phyloP scores from a whole-genome alignment of 1,140 invertebrate genomes.

The Hermatobates lingyangjiaoensis region DNA sequence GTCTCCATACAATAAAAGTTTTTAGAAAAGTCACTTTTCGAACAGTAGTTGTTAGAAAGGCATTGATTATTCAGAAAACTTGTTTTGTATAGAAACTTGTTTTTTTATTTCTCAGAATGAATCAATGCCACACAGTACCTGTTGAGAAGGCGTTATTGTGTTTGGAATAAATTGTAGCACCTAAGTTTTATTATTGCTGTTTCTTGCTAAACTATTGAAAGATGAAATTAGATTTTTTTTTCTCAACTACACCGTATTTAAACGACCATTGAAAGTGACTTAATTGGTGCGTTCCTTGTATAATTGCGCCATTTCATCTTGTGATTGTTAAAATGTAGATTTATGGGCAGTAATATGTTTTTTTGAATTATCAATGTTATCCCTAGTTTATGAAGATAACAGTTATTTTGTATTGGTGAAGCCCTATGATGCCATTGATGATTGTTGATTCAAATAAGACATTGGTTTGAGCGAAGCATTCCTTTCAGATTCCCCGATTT shows the following conservation, averaged over 20 bases:
- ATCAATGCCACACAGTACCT: too few species aligned
- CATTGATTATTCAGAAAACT: too few species aligned
- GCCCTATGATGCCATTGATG: not conserved
- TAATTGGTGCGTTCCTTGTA: not conserved
- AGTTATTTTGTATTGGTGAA: not conserved
- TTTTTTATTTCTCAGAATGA: too few species aligned
- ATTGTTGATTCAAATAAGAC: not conserved
- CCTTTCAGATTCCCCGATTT: constrained; percentile 41
- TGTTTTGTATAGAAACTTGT: too few species aligned
- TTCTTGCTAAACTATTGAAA: too few species aligned
- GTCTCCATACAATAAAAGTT: too few species aligned
- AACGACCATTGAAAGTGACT: not conserved
- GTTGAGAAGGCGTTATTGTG: too few species aligned
- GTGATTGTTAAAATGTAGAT: not conserved
- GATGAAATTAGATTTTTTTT: not conserved
- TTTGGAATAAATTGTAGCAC: too few species aligned
- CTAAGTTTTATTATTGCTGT: too few species aligned
- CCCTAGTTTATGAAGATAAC: not conserved
- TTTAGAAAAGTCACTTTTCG: too few species aligned
- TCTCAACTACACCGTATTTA: not conserved
- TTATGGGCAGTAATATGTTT: not conserved
- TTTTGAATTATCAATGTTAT: not conserved
- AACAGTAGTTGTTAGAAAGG: too few species aligned
- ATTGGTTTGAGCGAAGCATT: constrained; percentile 10
- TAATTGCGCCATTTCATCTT: not conserved